A percentile compares a stretch with the other conserved stretches of the same genome.
phyloP scores from a whole-genome alignment of 2,888 invertebrate species.

The Coenonympha glycerion region DNA sequence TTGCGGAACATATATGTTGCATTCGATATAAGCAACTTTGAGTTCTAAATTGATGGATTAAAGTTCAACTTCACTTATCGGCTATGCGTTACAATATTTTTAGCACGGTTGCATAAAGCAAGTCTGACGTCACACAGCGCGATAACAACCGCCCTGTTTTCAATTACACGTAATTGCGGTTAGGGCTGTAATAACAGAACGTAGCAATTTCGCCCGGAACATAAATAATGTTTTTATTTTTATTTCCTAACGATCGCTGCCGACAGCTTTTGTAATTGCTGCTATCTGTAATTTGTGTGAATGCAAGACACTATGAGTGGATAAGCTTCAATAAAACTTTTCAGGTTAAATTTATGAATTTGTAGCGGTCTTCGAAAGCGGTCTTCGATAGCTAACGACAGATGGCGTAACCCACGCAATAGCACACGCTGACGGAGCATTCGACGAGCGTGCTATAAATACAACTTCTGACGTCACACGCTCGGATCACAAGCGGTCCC shows the following conservation, averaged over 20 bases:
- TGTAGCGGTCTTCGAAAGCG: no score
- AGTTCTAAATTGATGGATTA: constrained; percentile 8
- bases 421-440: no score
- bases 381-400: no score
- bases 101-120: constrained; percentile 27
- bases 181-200: constrained; percentile 58
- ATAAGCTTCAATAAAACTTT: no score
- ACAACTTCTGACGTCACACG: no score
- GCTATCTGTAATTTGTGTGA: constrained; percentile 10
- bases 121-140: constrained; percentile 44
- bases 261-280: constrained; percentile 16
- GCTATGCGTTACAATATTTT: constrained; percentile 14
- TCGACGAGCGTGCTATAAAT: no score
- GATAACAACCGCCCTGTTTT: constrained; percentile 64
- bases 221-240: constrained; percentile 64
- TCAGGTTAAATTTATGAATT: no score
- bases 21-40: background rate
- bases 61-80: constrained; percentile 1
- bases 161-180: constrained; percentile 71
- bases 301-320: background rate
- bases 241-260: constrained; percentile 32
- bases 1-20: constrained; percentile 5
- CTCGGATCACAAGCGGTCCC: no score
- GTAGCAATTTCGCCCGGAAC: constrained; percentile 58
- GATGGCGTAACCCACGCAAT: no score